These are phyloP conservation scores for Parochlus steinenii DNA, from an alignment of 2,888 invertebrate species.

Conservation along the genomic window DNA sequence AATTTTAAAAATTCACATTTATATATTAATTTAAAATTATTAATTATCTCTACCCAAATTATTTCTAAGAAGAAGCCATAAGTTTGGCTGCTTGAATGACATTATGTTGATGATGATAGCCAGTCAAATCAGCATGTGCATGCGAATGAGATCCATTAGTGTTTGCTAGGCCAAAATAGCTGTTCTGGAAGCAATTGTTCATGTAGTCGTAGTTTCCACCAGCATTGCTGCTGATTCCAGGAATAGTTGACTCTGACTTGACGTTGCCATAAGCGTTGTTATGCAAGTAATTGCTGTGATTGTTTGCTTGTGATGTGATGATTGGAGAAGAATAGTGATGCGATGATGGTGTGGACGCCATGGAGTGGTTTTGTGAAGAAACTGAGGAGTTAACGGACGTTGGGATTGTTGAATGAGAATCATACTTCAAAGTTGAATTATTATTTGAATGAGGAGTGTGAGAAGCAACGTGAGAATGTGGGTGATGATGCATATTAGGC, in stretches of 20 bases:
- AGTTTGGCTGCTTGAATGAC: slow-evolving; percentile 70
- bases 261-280: slow-evolving; percentile 21
- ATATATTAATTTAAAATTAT: neutral
- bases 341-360: slow-evolving; percentile 13
- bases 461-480: no score
- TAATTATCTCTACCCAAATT: neutral
- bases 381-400: slow-evolving; percentile 16
- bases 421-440: no score
- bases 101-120: slow-evolving; percentile 72
- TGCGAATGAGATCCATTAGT: slow-evolving; percentile 14
- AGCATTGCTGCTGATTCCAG: slow-evolving; percentile 13
- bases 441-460: no score
- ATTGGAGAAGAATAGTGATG: slow-evolving; percentile 14
- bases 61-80: slow-evolving; percentile 58
- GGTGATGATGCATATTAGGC: slow-evolving; percentile 4
- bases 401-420: slow-evolving; percentile 17
- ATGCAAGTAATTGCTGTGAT: slow-evolving; percentile 17
- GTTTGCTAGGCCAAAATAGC: slow-evolving; percentile 26
- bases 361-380: slow-evolving; percentile 23
- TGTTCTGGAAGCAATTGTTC: slow-evolving; percentile 23
- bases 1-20: neutral
- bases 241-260: slow-evolving; percentile 27
- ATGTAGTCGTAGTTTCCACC: slow-evolving; percentile 27
- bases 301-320: slow-evolving; percentile 18
- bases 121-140: slow-evolving; percentile 41